Percentiles rank a stretch among this genome's conserved stretches.
These are phyloP conservation scores for Dysidea cf. avara DNA, from an alignment of 37 sponge, comb jelly and placozoan genomes.

Conservation along the genomic window DNA sequence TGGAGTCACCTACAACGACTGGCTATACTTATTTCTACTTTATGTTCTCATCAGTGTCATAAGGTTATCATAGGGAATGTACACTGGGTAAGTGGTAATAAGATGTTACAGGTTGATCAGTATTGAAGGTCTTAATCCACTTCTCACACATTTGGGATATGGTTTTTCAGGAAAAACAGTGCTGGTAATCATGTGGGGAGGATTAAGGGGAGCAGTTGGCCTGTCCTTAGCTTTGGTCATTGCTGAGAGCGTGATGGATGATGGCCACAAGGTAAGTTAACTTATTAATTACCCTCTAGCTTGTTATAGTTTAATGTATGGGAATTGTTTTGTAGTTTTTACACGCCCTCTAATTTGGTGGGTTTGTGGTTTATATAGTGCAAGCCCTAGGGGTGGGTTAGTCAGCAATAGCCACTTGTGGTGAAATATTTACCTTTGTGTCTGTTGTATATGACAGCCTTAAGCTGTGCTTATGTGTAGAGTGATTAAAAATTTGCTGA, in stretches of 20 bases:
- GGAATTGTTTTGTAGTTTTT: constrained; percentile 3
- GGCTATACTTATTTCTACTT: constrained; percentile 72
- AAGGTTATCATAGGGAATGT: constrained; percentile 34
- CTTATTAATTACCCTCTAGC: constrained; percentile 35
- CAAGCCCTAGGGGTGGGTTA: too few species aligned
- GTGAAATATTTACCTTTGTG: too few species aligned
- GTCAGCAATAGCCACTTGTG: too few species aligned
- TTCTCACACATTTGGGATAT: constrained; percentile 82
- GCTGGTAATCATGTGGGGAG: constrained; percentile 87
- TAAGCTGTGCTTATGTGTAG: neutral
- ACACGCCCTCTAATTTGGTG: too few species aligned
- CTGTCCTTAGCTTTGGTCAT: constrained; percentile 88
- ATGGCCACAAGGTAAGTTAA: too few species aligned
- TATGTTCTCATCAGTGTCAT: constrained; percentile 80
- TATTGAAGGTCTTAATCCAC: constrained; percentile 33
- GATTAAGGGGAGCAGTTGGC: constrained; percentile 89
- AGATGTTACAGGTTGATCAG: constrained; percentile 57
- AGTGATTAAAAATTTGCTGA: neutral
- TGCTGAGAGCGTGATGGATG: too few species aligned
- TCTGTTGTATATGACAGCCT: too few species aligned
- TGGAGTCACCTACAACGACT: constrained; percentile 53
- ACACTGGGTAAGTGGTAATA: neutral
- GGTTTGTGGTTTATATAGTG: too few species aligned
- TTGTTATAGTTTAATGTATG: constrained; percentile 80
- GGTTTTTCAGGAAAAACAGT: constrained; percentile 58